phyloP scores from a whole-genome alignment of 2,113 vertebrate genomes.

The Psephotus haematonotus region DNA sequence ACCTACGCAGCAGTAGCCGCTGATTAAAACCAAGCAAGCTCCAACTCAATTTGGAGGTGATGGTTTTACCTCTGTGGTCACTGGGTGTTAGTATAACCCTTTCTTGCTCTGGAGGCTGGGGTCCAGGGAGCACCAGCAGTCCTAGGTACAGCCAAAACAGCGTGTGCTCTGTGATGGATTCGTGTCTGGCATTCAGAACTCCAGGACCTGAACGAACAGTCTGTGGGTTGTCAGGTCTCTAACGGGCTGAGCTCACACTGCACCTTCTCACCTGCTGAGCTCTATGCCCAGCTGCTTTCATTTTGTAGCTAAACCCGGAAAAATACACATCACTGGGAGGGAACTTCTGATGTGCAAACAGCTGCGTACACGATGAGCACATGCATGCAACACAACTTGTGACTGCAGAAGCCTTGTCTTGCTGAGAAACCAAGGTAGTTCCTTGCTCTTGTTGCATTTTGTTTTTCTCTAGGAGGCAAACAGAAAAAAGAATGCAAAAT shows the following conservation, averaged over 20 bases:
- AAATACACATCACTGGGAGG: fast-evolving
- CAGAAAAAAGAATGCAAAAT: neutral
- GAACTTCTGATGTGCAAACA: neutral
- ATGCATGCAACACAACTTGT: fast-evolving
- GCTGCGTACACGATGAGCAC: neutral
- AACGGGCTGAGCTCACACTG: neutral
- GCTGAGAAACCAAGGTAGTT: fast-evolving
- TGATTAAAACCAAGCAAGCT: neutral
- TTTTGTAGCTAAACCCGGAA: neutral
- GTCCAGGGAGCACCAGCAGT: neutral
- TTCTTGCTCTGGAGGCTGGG: neutral
- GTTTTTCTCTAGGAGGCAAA: neutral
- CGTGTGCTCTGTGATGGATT: fast-evolving
- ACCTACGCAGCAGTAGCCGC: neutral
- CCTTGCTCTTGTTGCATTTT: neutral
- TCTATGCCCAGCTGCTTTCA: neutral
- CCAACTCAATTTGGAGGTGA: neutral
- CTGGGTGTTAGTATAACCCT: neutral
- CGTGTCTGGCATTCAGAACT: fast-evolving
- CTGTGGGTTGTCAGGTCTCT: neutral
- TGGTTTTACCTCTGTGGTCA: neutral
- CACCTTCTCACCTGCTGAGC: neutral
- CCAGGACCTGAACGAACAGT: neutral
- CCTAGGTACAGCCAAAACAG: neutral
- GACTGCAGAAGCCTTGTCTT: neutral